Conservation (phyloP, 1,140 invertebrate species). For the Globodera ellingtonae region DNA sequence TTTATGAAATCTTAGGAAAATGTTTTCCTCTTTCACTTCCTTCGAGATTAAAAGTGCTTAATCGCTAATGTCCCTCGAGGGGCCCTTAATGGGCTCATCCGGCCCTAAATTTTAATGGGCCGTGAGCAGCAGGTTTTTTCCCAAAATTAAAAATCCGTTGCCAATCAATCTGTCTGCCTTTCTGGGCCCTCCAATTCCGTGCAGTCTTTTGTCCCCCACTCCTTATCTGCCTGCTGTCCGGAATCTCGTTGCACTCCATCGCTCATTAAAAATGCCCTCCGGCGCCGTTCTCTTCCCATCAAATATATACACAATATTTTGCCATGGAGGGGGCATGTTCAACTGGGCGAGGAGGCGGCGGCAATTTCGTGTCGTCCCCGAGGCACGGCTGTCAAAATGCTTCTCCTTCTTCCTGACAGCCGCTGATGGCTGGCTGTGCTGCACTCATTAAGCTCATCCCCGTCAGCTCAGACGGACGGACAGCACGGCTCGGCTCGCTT, state of each 20-base stretch:
- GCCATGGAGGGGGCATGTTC: neutral
- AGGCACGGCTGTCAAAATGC: neutral
- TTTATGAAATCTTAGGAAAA: no score
- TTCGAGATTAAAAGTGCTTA: no score
- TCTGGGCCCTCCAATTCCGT: neutral
- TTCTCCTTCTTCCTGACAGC: neutral
- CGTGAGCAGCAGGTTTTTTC: no score
- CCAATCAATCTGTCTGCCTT: neutral
- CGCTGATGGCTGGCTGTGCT: neutral
- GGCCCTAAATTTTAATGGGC: no score
- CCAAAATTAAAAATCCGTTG: no score
- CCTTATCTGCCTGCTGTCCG: neutral
- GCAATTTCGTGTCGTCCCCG: neutral
- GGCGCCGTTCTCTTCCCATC: neutral
- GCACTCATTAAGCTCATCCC: neutral
- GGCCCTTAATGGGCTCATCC: no score
- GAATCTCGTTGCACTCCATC: no score
- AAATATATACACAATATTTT: neutral
- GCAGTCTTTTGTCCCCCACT: neutral
- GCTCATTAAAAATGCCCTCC: neutral
- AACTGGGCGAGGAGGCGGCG: no score
- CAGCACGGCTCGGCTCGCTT: neutral
- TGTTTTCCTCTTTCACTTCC: no score
- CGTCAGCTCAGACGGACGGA: neutral
- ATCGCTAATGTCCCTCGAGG: no score